phyloP scores from a whole-genome alignment of 2,797 vertebrate genomes.

The Carduelis carduelis region DNA sequence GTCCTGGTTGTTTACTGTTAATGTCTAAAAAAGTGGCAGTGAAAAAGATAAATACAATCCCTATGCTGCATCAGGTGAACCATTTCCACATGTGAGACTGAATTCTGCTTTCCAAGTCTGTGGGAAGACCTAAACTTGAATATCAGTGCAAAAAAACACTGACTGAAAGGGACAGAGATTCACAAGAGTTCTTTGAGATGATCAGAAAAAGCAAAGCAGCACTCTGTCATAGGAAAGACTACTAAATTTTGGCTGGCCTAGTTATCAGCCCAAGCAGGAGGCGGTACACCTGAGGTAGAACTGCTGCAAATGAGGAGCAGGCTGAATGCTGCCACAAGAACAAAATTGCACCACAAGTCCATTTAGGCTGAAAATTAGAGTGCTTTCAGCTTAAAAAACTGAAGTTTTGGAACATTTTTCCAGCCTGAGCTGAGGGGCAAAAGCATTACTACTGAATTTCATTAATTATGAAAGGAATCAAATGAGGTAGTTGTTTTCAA shows the following conservation, averaged over 20 bases:
- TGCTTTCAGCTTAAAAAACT: slow-evolving; percentile 31
- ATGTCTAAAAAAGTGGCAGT: background rate
- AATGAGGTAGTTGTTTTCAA: slow-evolving; percentile 65
- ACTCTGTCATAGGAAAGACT: rapidly evolving
- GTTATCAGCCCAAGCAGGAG: background rate
- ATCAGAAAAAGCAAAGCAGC: background rate
- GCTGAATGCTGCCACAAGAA: background rate
- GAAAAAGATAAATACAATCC: background rate
- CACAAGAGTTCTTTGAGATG: background rate
- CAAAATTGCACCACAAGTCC: background rate
- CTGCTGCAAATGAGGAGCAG: background rate
- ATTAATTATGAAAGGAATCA: slow-evolving; percentile 69
- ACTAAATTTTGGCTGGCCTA: background rate
- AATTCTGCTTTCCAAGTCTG: background rate
- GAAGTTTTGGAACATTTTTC: slow-evolving; percentile 35
- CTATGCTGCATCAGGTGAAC: background rate
- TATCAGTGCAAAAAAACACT: background rate
- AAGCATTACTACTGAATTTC: slow-evolving; percentile 53
- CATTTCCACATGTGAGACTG: background rate
- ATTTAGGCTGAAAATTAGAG: slow-evolving; percentile 41
- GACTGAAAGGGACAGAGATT: background rate
- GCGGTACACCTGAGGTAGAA: background rate
- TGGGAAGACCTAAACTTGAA: background rate
- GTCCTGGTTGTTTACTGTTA: background rate
- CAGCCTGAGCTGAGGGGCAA: slow-evolving; percentile 45